phyloP scores from a whole-genome alignment of 2,797 vertebrate species.

The Dromococcyx pavoninus region DNA sequence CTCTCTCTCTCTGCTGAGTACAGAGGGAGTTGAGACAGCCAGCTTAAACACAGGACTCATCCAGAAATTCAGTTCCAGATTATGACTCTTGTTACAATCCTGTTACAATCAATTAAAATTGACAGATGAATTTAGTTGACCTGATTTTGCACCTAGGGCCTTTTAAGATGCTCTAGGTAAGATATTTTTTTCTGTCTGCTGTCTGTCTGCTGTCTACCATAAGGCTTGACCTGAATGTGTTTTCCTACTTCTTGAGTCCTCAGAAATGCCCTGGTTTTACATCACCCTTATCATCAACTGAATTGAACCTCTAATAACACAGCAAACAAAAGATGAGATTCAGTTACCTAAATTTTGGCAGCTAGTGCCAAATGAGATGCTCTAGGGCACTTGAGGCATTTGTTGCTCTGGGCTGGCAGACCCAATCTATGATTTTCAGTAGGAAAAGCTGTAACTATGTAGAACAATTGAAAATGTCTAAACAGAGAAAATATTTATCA shows the following conservation, averaged over 20 bases:
- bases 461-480: background rate
- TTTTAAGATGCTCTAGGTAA: background rate
- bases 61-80: background rate
- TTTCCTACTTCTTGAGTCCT: background rate
- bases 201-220: background rate
- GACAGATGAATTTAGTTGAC: background rate
- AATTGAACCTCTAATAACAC: background rate
- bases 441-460: background rate
- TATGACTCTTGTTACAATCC: background rate
- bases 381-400: background rate
- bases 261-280: background rate
- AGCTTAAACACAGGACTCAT: background rate
- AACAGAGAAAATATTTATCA: background rate
- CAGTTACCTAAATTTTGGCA: background rate
- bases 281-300: background rate
- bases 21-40: background rate
- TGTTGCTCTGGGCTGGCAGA: rapidly evolving
- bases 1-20: background rate
- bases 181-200: background rate
- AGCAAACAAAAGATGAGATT: background rate
- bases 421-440: background rate
- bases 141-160: background rate
- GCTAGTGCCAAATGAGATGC: background rate
- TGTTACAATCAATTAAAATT: background rate
- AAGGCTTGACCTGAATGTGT: background rate